These are phyloP conservation scores for Drosophila sproati DNA, from an alignment of 1,140 invertebrate genomes.

Conservation along the genomic window DNA sequence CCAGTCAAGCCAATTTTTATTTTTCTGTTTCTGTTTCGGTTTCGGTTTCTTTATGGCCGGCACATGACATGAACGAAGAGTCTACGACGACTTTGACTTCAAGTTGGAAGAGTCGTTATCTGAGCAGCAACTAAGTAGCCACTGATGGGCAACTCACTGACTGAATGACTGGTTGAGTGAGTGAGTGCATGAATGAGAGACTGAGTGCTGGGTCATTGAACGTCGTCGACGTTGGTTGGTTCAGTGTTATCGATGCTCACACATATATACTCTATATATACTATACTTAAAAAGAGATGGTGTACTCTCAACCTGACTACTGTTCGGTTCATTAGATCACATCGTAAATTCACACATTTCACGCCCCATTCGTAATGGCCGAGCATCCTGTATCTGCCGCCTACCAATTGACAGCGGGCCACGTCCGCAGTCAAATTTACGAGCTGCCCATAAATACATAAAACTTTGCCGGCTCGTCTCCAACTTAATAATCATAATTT, in stretches of 20 bases:
- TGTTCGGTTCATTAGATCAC: conserved; percentile 38
- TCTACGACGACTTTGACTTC: background rate
- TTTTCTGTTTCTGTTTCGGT: conserved; percentile 3
- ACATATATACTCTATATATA: conserved; percentile 7
- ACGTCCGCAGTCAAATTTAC: conserved; percentile 73
- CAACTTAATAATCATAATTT: conserved; percentile 56
- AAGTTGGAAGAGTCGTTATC: conserved; percentile 30
- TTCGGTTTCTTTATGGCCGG: conserved; percentile 6
- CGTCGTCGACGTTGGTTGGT: conserved; percentile 46
- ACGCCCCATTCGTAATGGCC: conserved; percentile 62
- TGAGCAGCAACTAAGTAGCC: conserved; percentile 28
- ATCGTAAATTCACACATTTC: conserved; percentile 76
- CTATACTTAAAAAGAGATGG: background rate
- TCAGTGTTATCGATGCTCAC: conserved; percentile 30
- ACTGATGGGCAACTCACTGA: conserved; percentile 28
- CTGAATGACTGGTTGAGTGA: conserved; percentile 32
- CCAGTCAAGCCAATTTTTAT: conserved; percentile 12
- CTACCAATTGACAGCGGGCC: conserved; percentile 64
- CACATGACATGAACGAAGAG: conserved; percentile 29
- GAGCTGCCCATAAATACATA: conserved; percentile 65
- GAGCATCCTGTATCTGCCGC: conserved; percentile 65
- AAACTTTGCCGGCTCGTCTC: conserved; percentile 30
- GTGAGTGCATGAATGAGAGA: conserved; percentile 12
- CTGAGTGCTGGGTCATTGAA: conserved; percentile 63
- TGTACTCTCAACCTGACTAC: conserved; percentile 45